Conservation (phyloP, 37 sponge, comb jelly and placozoan species). For the Hormiphora californensis region DNA sequence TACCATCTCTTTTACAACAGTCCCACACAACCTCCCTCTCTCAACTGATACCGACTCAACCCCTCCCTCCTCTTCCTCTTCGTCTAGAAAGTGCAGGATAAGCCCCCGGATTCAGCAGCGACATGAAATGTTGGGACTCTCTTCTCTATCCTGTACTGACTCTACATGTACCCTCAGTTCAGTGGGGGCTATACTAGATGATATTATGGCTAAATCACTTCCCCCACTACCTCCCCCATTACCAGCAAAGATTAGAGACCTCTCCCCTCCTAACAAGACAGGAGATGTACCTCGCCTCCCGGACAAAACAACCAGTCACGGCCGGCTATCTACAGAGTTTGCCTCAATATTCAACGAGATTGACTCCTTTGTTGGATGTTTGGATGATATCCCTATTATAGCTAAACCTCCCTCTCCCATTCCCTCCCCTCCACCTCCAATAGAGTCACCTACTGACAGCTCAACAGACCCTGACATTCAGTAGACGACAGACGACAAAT, state of each 20-base stretch:
- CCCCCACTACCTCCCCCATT: neutral
- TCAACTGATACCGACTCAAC: neutral
- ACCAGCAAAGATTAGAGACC: neutral
- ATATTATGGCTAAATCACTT: neutral
- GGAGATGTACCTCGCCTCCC: too few species aligned
- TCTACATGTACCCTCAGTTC: neutral
- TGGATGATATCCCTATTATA: too few species aligned
- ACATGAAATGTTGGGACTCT: neutral
- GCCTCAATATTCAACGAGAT: too few species aligned
- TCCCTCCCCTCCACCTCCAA: neutral
- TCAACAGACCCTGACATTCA: too few species aligned
- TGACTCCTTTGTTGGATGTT: too few species aligned
- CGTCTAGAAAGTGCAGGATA: neutral
- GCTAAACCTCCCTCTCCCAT: neutral
- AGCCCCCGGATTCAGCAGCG: neutral
- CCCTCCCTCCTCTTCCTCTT: neutral
- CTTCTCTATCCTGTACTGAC: neutral
- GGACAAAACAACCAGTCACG: too few species aligned
- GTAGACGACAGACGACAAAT: neutral
- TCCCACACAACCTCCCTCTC: neutral
- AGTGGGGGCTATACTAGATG: neutral
- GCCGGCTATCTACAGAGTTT: too few species aligned
- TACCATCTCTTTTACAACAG: too few species aligned
- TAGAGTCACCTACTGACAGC: too few species aligned
- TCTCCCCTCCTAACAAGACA: too few species aligned